Conservation (phyloP, 2,888 invertebrate species). For the Alviniconcha strummeri region DNA sequence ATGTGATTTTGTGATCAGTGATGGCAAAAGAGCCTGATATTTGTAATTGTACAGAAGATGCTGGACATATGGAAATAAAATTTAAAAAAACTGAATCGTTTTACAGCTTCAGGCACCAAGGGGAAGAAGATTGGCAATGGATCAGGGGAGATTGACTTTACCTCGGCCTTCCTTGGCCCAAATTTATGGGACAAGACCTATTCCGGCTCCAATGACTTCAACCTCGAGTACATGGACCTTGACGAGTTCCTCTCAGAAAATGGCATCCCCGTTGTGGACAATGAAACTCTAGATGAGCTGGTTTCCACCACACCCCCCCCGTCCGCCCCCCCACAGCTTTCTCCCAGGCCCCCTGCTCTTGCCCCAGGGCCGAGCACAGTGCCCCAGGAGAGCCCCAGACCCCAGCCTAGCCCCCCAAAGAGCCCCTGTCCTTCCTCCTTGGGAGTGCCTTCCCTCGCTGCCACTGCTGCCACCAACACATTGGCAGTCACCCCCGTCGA, state of each 20-base stretch:
- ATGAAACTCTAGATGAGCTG: not conserved
- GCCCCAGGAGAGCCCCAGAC: not conserved
- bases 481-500: not conserved
- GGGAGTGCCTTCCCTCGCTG: not conserved
- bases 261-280: constrained; percentile 53
- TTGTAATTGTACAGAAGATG: no score
- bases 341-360: no score
- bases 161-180: constrained; percentile 94
- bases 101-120: constrained; percentile 16
- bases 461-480: not conserved
- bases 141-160: constrained; percentile 24
- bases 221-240: constrained; percentile 89
- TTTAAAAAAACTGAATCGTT: no score
- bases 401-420: constrained; percentile 5
- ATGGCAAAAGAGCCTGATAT: no score
- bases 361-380: no score
- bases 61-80: no score
- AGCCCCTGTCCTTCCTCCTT: not conserved
- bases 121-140: constrained; percentile 14
- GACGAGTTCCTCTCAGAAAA: constrained; percentile 98
- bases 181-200: constrained; percentile 96
- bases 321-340: not conserved
- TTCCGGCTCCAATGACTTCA: constrained; percentile 82
- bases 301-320: constrained; percentile 5
- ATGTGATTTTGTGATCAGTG: no score